These are phyloP conservation scores for Vanessa tameamea DNA, from an alignment of 1,140 invertebrate genomes.

Conservation along the genomic window DNA sequence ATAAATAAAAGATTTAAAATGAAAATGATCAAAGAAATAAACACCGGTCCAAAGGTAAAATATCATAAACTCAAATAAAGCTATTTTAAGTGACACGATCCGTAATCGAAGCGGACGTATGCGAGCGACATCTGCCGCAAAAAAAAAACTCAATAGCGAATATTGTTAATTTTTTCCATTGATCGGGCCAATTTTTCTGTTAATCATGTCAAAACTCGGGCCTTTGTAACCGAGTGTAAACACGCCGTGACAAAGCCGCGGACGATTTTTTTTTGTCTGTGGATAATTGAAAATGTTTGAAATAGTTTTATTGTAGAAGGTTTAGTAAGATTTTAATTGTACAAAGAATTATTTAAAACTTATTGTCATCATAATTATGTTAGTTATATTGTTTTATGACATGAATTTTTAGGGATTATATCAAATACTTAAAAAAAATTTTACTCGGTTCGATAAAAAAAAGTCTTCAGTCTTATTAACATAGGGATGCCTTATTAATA, in stretches of 20 bases:
- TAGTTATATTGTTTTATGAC: no score
- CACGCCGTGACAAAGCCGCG: conserved; percentile 55
- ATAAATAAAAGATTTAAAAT: background rate
- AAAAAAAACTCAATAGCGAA: conserved; percentile 37
- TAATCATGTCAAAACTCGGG: conserved; percentile 67
- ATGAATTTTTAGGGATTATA: no score
- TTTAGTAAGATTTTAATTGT: background rate
- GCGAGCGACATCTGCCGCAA: conserved; percentile 43
- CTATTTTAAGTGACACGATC: conserved; percentile 37
- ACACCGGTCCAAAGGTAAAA: conserved; percentile 21
- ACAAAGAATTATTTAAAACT: background rate
- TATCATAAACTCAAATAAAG: conserved; percentile 41
- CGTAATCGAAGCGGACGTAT: conserved; percentile 40
- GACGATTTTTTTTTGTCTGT: conserved; percentile 17
- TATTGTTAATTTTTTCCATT: conserved; percentile 44
- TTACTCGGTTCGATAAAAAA: no score
- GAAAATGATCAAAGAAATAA: conserved; percentile 4
- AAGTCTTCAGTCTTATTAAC: background rate
- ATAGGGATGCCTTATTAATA: conserved; percentile 12
- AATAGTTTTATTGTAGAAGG: background rate
- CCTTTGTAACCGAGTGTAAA: conserved; percentile 62
- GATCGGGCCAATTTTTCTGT: conserved; percentile 66
- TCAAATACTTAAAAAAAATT: no score
- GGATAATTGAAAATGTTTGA: background rate
- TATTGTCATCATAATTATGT: no score